Base-by-base conservation (phyloP, 2,888 invertebrate species). In the Trisateles emortualis region DNA sequence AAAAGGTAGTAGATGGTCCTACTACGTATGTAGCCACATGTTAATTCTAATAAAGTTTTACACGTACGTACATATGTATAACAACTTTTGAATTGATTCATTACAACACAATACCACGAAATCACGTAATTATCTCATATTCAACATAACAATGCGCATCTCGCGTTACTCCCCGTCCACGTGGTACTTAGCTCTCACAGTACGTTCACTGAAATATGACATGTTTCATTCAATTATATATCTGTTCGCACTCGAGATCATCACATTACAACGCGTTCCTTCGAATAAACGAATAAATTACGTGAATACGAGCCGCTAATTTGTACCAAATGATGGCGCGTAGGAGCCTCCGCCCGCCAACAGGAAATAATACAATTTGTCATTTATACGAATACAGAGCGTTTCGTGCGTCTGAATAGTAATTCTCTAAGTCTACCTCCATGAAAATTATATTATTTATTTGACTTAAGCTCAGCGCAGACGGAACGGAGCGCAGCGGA, bases 171-270 rank as follows among this genome's bases (percentile, higher is more conserved):
- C 17, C 19, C 3, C 19, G 36, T 46, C 29, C 36, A 29, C 29
- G 16, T 38, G 29, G 19, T 38, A 29, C n/a, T n/a, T n/a, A n/a
- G n/a, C 26, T 17, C 14, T 38, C 5, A 38, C 6, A 11, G 26
- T n/a, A n/a, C 9, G 29, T 17, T 30, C 17, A 19, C 13, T 41
- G 10, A 17, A 41, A 49, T 41, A 41, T 33, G 35, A 40, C 35
- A 13, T 26, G 33, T 41, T 46, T 36, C 2, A 16, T 14, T 26
- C 11, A 48, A 35, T 48, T 41, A 48, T n/a, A n/a, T n/a, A n/a
- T 41, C 26, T 35, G 0, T 41, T 16, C 11, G 32, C n/a, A 11
- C 26, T n/a, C 3, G 13, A 1, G 30, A 2, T 14, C 13, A 39
- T 30, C 16, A 47, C 40, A 33, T 47, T 40, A 33, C 14, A 32